Evolutionary conservation across 2,888 invertebrate genomes (phyloP), one percentile per base, ranked within the genome.

Genomic region (Volucella inflata): DNA sequence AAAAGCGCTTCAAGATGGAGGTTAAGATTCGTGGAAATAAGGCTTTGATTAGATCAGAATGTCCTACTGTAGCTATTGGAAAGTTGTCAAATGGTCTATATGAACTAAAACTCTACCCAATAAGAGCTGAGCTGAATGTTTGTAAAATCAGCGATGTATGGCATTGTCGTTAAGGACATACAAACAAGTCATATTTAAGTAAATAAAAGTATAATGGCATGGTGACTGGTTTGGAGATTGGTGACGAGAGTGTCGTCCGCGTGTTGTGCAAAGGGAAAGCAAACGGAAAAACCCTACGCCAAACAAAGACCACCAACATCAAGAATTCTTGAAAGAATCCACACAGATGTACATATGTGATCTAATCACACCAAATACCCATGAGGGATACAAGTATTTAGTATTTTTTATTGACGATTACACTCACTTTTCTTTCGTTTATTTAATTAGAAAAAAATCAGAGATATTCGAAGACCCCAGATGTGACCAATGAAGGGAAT

Each of bases 321-420:
- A 17, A 68, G 65, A 70, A n/a, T 76, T 48, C 67, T 85, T 8
- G 76, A 80, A n/a, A 14, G 84, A 62, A 64, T 80, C 3, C 76
- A 85, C 42, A 46, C 76, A 2, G 79, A 84, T 60, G 71, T 84
- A n/a, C n/a, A n/a, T n/a, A 1, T 75, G 75, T 12, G 65, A 60
- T 1, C 80, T 76, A 8, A 76, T 84, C 2, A 72, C 62, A 12
- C 85, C 76, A 62, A 36, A 14, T 42, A 57, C 68, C 0, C 42
- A 60, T 36, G 72, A 75, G 16, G 57, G 62, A 2, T 36, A 55
- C 4, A 71, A 46, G 50, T 72, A 67, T 10, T 65, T 84, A 44
- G 65, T 74, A 0, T 62, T 46, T n/a, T 72, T 78, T 11, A 67
- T 72, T 9, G 77, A 78, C 53, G 0, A 30, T 6, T 80, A 75